Evolutionary conservation across 2,797 vertebrate genomes (phyloP), one percentile per base, ranked within the genome.

Genomic region (Parotocinclus haroldoi): DNA sequence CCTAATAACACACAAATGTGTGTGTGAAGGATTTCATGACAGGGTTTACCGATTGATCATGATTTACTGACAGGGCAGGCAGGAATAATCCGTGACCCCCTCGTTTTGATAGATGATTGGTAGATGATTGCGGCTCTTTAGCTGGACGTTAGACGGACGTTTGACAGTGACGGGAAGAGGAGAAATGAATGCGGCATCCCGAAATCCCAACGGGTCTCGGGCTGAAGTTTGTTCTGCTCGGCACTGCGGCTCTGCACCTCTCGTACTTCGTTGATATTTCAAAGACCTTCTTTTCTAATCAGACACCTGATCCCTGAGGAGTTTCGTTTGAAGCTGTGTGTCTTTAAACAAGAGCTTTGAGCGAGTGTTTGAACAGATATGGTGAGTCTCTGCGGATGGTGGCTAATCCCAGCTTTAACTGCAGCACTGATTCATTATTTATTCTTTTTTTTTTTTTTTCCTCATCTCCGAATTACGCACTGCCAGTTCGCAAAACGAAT

Each of bases 241-340:
- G 7, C 13, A 46, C 11, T 48, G 63, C 52, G 36, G 48, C 67
- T 10, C 40, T 55, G 51, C 59, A 69, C 62, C 72, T 72, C 37
- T 62, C 58, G 66, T 63, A 38, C 70, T 71, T 70, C 62, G 79
- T 77, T 55, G 59, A 49, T 50, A 61, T 73, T 77, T 76, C 54
- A 73, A 79, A 74, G 68, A 54, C 39, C 38, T 58, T 53, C 44
- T 36, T 61, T 54, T 71, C 53, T 73, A 74, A 79, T 77, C 59
- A 78, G 66, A 51, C 46, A 12, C 76, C 76, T 68, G 55, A 71
- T 81, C 78, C 69, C 62, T n/a, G 14, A 67, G 60, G 56, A 81
- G 58, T 61, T 51, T 18, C 19, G 46, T 66, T 54, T 64, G 16
- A 18, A 72, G 63, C n/a, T 11, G 57, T 46, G 44, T 37, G 10